Conservation (phyloP, 2,113 vertebrate genomes). For the Nyctibius bracteatus region DNA sequence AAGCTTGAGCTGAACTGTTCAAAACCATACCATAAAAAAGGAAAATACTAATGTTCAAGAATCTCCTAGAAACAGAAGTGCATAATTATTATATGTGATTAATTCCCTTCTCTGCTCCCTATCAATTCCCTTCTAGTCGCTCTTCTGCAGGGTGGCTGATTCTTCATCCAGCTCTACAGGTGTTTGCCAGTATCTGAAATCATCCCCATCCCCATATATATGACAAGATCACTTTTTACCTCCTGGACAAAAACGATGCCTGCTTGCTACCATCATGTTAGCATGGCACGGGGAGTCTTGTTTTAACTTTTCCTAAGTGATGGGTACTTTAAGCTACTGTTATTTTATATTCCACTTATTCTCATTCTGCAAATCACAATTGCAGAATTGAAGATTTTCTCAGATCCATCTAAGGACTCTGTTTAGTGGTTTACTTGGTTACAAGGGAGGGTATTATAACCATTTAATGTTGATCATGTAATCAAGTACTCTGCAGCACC, state of each 20-base stretch:
- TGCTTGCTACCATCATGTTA: not conserved
- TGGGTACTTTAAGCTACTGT: not conserved
- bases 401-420: not conserved
- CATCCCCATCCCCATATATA: not conserved
- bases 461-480: not conserved
- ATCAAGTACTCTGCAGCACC: not conserved
- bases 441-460: not conserved
- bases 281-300: not conserved
- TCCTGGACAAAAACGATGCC: not conserved
- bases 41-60: not conserved
- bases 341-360: not conserved
- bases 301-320: not conserved
- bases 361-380: not conserved
- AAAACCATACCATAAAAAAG: not conserved
- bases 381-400: not conserved
- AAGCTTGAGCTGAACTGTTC: not conserved
- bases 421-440: not conserved
- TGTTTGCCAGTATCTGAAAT: not conserved
- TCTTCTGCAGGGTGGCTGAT: not conserved
- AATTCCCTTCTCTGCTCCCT: not conserved
- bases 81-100: not conserved
- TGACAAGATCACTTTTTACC: not conserved
- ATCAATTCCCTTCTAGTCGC: not conserved
- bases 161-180: not conserved
- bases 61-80: not conserved